These are phyloP conservation scores for Clarias magur DNA, from an alignment of 2,113 vertebrate genomes.

Conservation along the genomic window DNA sequence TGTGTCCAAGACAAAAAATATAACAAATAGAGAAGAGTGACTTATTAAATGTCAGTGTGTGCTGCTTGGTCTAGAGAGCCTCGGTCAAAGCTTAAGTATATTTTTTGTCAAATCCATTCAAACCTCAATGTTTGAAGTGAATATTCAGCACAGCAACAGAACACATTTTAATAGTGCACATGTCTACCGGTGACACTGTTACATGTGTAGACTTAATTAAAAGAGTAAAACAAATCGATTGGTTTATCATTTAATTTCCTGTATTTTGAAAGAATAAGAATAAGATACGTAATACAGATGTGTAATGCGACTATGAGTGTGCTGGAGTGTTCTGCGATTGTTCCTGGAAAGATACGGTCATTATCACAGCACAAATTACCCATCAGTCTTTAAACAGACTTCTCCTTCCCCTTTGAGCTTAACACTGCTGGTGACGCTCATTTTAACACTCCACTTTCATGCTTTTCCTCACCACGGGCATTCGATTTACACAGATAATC, in stretches of 20 bases:
- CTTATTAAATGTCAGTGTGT: not conserved
- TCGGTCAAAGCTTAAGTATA: not conserved
- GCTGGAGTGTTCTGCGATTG: not conserved
- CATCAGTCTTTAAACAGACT: conserved; percentile 24
- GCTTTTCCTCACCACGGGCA: conserved; percentile 15
- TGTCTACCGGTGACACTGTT: not conserved
- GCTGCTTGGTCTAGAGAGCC: not conserved
- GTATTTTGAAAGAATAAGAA: not conserved
- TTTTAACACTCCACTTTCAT: not conserved
- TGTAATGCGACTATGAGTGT: not conserved
- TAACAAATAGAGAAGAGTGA: not conserved
- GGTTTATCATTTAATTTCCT: not conserved
- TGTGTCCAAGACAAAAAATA: not conserved
- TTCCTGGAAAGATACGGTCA: not conserved
- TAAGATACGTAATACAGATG: not conserved
- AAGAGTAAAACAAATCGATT: not conserved
- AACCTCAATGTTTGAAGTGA: not conserved
- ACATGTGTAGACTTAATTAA: not conserved
- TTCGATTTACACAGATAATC: not conserved
- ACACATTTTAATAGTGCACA: not conserved
- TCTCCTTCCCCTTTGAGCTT: conserved; percentile 36
- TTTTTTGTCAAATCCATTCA: not conserved
- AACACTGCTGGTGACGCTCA: not conserved
- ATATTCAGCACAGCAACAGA: not conserved
- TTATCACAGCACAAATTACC: conserved; percentile 9